phyloP scores from a whole-genome alignment of 2,797 vertebrate genomes.

The Oryzias sinensis region DNA sequence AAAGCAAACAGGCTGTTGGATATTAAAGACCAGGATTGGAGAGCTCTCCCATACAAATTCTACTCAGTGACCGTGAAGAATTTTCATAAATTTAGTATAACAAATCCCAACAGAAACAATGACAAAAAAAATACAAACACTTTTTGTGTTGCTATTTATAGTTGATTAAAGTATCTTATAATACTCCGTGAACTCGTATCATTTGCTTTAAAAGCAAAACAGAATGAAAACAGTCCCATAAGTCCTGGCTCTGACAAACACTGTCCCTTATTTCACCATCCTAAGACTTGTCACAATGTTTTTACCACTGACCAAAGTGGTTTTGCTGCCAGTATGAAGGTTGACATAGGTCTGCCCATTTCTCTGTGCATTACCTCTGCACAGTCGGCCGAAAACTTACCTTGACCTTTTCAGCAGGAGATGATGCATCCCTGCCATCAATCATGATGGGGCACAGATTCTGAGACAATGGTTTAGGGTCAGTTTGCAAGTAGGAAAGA shows the following conservation, averaged over 20 bases:
- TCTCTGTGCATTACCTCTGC: conserved; percentile 18
- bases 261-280: background rate
- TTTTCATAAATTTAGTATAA: too few species aligned
- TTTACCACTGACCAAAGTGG: background rate
- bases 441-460: conserved; percentile 36
- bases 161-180: too few species aligned
- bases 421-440: conserved; percentile 44
- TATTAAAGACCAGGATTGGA: too few species aligned
- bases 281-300: background rate
- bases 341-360: conserved; percentile 16
- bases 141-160: too few species aligned
- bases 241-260: conserved; percentile 3
- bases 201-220: too few species aligned
- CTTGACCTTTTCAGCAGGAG: conserved; percentile 46
- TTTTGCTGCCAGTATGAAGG: conserved; percentile 1
- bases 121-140: too few species aligned
- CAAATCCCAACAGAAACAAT: too few species aligned
- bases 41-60: too few species aligned
- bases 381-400: conserved; percentile 30
- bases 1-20: too few species aligned
- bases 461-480: conserved; percentile 23
- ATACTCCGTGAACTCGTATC: too few species aligned
- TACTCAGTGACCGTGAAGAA: too few species aligned
- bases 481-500: conserved; percentile 10
- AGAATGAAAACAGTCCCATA: too few species aligned